These are phyloP conservation scores for Propithecus coquereli DNA, from an alignment of 2,113 vertebrate species.

Conservation along the genomic window DNA sequence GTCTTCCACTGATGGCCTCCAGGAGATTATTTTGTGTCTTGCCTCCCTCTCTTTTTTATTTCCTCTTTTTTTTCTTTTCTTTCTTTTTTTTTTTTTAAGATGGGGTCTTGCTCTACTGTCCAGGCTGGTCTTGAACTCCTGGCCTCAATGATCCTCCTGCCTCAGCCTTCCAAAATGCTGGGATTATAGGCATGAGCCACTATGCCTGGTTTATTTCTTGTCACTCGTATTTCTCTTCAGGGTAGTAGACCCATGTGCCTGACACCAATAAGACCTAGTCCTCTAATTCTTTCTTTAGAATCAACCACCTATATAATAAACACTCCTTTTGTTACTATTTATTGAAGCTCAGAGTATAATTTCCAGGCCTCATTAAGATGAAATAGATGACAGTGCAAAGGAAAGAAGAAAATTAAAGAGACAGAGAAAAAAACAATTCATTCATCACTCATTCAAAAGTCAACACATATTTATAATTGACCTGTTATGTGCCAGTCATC, in stretches of 20 bases:
- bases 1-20: neutral
- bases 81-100: neutral
- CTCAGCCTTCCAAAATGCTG: too few species aligned
- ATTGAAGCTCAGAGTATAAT: neutral
- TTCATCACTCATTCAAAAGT: neutral
- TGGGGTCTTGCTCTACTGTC: too few species aligned
- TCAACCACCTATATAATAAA: neutral
- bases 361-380: neutral
- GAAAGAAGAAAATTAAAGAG: neutral
- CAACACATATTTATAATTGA: neutral
- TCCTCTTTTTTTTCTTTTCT: neutral
- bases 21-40: neutral
- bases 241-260: neutral
- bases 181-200: too few species aligned
- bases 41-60: neutral
- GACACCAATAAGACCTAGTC: neutral
- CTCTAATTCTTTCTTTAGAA: neutral
- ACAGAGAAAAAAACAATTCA: neutral
- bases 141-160: too few species aligned
- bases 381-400: neutral
- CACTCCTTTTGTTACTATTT: neutral
- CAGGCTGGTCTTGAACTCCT: too few species aligned
- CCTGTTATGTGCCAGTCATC: neutral
- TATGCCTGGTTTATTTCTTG: neutral
- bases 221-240: neutral